Evolutionary conservation across 1,140 invertebrate species (phyloP).

Genomic region (Heliconius hewitsoni): DNA sequence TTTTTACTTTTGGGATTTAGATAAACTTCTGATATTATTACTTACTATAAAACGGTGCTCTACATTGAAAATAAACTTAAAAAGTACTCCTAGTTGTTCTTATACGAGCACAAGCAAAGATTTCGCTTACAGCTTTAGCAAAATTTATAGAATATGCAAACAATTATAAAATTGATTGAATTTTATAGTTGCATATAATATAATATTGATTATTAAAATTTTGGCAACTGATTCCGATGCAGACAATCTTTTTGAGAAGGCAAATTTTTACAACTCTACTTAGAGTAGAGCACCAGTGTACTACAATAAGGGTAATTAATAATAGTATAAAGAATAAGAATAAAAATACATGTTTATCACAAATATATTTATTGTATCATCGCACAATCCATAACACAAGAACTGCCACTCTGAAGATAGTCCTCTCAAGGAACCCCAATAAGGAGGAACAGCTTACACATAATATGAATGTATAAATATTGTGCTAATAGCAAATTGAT

Average conservation of each 20-base stretch:
- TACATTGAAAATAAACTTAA: no score
- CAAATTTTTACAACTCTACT: background rate
- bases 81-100: no score
- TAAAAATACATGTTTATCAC: conserved; percentile 55
- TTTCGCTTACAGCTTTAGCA: no score
- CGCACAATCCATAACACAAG: conserved; percentile 75
- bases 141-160: no score
- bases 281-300: background rate
- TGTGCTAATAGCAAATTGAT: conserved; percentile 50
- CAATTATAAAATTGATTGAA: background rate
- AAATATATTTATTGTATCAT: conserved; percentile 78
- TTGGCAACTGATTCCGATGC: background rate
- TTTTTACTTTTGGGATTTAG: no score
- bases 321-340: conserved; percentile 12
- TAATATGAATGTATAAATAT: conserved; percentile 35
- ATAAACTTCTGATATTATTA: no score
- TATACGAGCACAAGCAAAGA: no score
- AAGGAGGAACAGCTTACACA: conserved; percentile 44
- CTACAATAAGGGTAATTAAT: background rate
- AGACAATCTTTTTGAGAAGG: background rate
- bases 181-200: no score
- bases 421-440: conserved; percentile 59
- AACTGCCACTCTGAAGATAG: conserved; percentile 62
- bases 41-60: no score
- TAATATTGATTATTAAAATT: no score